Conservation (phyloP, 2,113 vertebrate species). For the Phoenicopterus ruber region DNA sequence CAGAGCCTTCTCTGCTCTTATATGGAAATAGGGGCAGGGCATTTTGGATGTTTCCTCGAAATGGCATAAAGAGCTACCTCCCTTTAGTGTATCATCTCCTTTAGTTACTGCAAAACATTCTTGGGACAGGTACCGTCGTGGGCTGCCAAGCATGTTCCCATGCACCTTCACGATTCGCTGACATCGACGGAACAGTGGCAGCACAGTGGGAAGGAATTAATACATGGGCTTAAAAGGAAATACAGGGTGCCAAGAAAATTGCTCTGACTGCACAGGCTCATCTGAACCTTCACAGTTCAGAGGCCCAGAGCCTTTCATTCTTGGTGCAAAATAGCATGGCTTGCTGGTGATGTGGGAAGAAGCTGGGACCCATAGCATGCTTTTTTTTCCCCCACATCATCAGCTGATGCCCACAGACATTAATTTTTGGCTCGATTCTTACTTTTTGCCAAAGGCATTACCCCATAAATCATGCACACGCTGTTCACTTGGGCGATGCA, state of each 20-base stretch:
- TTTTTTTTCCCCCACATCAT: fast-evolving
- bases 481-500: neutral
- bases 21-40: constrained; percentile 19
- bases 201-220: constrained; percentile 48
- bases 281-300: neutral
- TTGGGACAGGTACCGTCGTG: neutral
- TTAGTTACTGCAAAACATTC: constrained; percentile 10
- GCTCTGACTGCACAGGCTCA: neutral
- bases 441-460: neutral
- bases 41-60: constrained; percentile 26
- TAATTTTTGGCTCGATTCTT: neutral
- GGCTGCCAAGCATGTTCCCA: constrained; percentile 21
- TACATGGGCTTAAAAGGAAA: neutral
- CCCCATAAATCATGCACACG: neutral
- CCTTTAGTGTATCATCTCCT: neutral
- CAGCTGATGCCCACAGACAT: neutral
- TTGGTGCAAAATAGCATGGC: neutral
- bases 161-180: neutral
- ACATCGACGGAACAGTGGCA: constrained; percentile 10
- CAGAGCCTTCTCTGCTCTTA: neutral
- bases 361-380: neutral
- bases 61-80: neutral
- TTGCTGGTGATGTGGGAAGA: neutral
- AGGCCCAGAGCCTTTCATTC: neutral
- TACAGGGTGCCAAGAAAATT: neutral